Base-by-base conservation (phyloP, 2,888 invertebrate species). In the Elysia crispata region DNA sequence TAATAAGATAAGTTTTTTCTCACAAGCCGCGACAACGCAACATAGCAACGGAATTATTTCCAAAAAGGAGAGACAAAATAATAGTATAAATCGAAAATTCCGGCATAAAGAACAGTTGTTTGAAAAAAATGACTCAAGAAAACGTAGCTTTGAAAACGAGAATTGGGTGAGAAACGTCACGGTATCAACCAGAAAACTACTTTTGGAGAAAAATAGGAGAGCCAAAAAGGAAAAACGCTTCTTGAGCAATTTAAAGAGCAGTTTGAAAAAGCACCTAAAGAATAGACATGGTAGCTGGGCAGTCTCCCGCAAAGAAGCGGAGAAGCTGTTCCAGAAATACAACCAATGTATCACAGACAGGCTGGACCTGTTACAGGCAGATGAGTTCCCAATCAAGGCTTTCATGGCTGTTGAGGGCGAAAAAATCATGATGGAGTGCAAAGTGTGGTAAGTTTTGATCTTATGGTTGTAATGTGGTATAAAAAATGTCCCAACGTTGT, bases 321-420 rank as follows among this genome's bases (percentile, higher is more conserved):
- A 75, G 23, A 74, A 84, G 23, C 76, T 84, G 72, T 88, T 86
- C 64, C 69, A 85, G 8, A 76, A 81, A 6, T 89, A 89, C 73
- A 87, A 88, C 79, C 54, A 81, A 13, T 89, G 89, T 80, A 77
- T 87, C 25, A 15, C 76, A 50, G 69, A 75, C 20, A 80, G 66
- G 23, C 1, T 64, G 73, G 23, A 23, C 13, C 13, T 62, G 1
- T 23, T 81, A 15, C 77, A 57, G 8, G 67, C 74, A 18, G 73
- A 83, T 30, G 54, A 82, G 23, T 81, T 81, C n/a, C 76, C 85
- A 6, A 86, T 87, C 20, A 84, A 84, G 28, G 87, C 87, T 0
- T 75, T 87, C 18, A 67, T 90, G 28, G 85, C 85, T 8, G 75
- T 88, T 50, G 86, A 87, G 66, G 89, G 89, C 31, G 88, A 89